These are phyloP conservation scores for Nymphalis urticae DNA, from an alignment of 2,888 invertebrate genomes.

Conservation along the genomic window DNA sequence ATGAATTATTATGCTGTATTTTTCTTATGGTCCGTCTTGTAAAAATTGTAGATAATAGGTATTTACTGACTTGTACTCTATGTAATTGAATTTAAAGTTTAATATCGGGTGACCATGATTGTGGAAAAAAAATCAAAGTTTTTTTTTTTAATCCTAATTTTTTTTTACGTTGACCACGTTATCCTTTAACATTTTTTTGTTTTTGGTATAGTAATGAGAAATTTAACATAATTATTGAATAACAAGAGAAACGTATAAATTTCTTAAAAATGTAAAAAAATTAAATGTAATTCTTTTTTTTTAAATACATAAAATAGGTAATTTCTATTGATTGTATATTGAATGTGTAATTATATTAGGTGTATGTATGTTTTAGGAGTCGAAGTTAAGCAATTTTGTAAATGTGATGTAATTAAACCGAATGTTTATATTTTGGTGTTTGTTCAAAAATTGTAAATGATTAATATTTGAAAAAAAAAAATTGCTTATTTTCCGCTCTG, in stretches of 20 bases:
- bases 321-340: slow-evolving; percentile 27
- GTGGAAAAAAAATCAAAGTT: not conserved
- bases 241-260: not conserved
- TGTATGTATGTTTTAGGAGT: slow-evolving; percentile 23
- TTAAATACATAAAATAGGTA: not conserved
- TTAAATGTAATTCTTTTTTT: not conserved
- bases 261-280: not conserved
- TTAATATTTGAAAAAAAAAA: slow-evolving; percentile 17
- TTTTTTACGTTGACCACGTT: too few relatives aligned
- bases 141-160: not conserved
- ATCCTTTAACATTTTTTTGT: not conserved
- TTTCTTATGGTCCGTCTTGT: slow-evolving; percentile 20
- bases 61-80: slow-evolving; percentile 14
- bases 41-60: slow-evolving; percentile 35
- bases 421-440: slow-evolving; percentile 19
- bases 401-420: not conserved
- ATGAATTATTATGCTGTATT: slow-evolving; percentile 17
- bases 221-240: not conserved
- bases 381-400: slow-evolving; percentile 32
- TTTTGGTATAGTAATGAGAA: not conserved
- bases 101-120: slow-evolving; percentile 6
- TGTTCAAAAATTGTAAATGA: slow-evolving; percentile 13
- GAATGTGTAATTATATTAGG: slow-evolving; percentile 30
- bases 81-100: slow-evolving; percentile 9
- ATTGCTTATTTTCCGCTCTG: slow-evolving; percentile 40